These are phyloP conservation scores for Oxygymnocypris stewartii DNA, from an alignment of 2,113 vertebrate genomes.

Conservation along the genomic window DNA sequence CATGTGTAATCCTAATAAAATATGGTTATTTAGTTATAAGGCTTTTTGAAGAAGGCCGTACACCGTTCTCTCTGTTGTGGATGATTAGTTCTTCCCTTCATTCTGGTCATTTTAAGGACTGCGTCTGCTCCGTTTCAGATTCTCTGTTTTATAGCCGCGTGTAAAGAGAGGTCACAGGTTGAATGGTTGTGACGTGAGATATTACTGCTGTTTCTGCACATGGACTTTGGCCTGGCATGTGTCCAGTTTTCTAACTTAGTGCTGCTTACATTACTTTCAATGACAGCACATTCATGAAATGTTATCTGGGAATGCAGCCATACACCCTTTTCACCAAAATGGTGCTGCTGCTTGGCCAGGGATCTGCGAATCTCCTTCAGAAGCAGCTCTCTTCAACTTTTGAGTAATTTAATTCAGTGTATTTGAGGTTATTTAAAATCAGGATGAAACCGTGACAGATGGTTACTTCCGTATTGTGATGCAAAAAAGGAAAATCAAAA, in stretches of 20 bases:
- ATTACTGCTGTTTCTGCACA: constrained; percentile 17
- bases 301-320: constrained; percentile 37
- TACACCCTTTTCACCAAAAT: neutral
- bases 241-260: constrained; percentile 32
- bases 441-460: neutral
- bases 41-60: neutral
- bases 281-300: constrained; percentile 58
- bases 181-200: constrained; percentile 26
- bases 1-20: neutral
- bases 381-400: neutral
- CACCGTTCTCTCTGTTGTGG: neutral
- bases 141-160: neutral
- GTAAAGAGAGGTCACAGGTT: constrained; percentile 32
- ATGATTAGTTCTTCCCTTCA: neutral
- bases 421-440: neutral
- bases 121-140: neutral
- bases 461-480: no score
- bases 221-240: constrained; percentile 6
- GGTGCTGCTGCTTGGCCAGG: neutral
- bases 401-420: neutral
- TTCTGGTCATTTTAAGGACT: neutral
- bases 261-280: constrained; percentile 59
- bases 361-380: neutral
- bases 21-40: neutral
- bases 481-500: no score